phyloP scores from a whole-genome alignment of 2,888 invertebrate genomes.

The Cecidostiba fungosa region DNA sequence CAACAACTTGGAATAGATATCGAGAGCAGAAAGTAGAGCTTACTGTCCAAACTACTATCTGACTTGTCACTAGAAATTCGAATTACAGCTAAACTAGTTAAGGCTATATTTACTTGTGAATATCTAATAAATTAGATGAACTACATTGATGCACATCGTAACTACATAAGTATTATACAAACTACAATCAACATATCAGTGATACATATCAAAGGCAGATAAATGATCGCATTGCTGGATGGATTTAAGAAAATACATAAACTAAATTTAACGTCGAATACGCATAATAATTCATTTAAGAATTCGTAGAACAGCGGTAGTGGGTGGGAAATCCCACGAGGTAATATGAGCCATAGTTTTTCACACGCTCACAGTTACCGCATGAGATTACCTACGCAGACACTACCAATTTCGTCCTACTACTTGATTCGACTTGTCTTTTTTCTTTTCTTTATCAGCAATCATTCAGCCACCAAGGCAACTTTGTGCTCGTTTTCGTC shows the following conservation, averaged over 20 bases:
- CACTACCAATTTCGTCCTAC: constrained; percentile 75
- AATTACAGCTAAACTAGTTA: constrained; percentile 9
- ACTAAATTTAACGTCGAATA: constrained; percentile 26
- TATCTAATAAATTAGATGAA: constrained; percentile 13
- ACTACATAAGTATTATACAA: constrained; percentile 36
- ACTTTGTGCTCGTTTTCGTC: constrained; percentile 48
- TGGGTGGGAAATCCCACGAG: constrained; percentile 91
- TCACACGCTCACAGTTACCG: constrained; percentile 95
- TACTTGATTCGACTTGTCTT: constrained; percentile 38
- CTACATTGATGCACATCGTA: constrained; percentile 27
- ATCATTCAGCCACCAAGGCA: constrained; percentile 44
- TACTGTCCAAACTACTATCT: background rate
- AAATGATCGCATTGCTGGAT: constrained; percentile 21
- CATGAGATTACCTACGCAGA: constrained; percentile 93
- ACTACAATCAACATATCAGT: constrained; percentile 41
- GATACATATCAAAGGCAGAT: constrained; percentile 10
- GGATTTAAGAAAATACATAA: constrained; percentile 26
- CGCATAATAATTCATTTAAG: constrained; percentile 54
- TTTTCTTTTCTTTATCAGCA: constrained; percentile 41
- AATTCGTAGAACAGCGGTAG: constrained; percentile 80
- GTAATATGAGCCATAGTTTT: constrained; percentile 88
- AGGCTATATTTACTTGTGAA: background rate
- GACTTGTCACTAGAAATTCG: background rate
- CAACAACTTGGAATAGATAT: background rate
- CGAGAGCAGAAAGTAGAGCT: background rate